Conservation (phyloP, 2,113 vertebrate genomes). For the Ardeotis arabs region DNA sequence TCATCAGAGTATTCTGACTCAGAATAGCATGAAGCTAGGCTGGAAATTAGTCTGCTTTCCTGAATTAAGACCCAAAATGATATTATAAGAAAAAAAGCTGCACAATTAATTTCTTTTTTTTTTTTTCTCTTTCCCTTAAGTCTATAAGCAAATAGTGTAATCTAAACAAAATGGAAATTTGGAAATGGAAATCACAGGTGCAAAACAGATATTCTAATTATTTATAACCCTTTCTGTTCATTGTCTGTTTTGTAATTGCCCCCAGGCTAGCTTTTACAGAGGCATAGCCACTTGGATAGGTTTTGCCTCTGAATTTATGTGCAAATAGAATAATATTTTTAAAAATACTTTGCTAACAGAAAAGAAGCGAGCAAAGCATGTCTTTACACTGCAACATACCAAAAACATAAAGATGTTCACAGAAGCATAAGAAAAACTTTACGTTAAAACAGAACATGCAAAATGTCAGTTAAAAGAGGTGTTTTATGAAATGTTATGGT, state of each 20-base stretch:
- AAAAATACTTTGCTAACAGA: background rate
- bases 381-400: background rate
- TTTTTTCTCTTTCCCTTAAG: background rate
- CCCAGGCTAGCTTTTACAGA: background rate
- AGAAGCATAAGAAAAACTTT: background rate
- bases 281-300: background rate
- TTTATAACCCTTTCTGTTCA: background rate
- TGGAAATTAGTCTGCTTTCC: background rate
- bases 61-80: background rate
- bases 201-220: constrained; percentile 6
- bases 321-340: background rate
- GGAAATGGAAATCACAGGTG: background rate
- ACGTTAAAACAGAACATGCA: background rate
- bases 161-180: background rate
- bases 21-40: background rate
- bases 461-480: background rate
- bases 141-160: background rate
- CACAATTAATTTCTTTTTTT: background rate
- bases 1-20: background rate
- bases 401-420: background rate
- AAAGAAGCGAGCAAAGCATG: background rate
- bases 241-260: background rate
- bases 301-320: constrained; percentile 1
- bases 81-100: background rate
- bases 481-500: background rate